Evolutionary conservation across 2,888 invertebrate species (phyloP).

Genomic region (Eristalis pertinax): DNA sequence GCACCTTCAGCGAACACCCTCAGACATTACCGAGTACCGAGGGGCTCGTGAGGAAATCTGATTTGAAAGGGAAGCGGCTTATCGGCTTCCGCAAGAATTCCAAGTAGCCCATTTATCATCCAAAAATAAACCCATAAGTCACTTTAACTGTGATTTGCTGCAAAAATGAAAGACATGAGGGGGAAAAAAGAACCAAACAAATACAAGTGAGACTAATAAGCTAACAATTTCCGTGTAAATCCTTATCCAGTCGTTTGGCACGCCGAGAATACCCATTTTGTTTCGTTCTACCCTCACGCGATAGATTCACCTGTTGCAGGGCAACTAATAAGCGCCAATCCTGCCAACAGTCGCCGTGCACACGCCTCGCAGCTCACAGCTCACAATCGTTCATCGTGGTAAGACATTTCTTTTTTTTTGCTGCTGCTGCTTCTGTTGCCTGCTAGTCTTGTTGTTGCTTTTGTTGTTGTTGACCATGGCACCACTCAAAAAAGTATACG

Average conservation of each 20-base stretch:
- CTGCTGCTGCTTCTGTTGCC: neutral
- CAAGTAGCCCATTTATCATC: slow-evolving; percentile 17
- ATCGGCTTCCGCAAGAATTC: slow-evolving; percentile 10
- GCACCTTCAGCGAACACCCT: neutral
- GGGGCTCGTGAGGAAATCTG: neutral
- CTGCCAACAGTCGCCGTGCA: slow-evolving; percentile 3
- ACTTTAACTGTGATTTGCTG: slow-evolving; percentile 33
- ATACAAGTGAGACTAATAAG: slow-evolving; percentile 56
- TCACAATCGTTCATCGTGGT: neutral
- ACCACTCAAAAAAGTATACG: slow-evolving; percentile 19
- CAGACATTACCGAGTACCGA: neutral
- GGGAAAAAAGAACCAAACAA: neutral
- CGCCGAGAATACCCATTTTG: slow-evolving; percentile 35
- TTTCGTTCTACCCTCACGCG: slow-evolving; percentile 38
- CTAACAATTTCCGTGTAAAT: slow-evolving; percentile 52
- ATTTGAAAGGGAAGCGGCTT: slow-evolving; percentile 25
- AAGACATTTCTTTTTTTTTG: slow-evolving; percentile 30
- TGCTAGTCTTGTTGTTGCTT: neutral
- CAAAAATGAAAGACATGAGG: slow-evolving; percentile 2
- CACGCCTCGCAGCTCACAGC: neutral
- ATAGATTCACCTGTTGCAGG: slow-evolving; percentile 59
- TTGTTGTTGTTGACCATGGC: slow-evolving; percentile 2
- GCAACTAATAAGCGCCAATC: slow-evolving; percentile 40
- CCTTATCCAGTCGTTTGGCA: slow-evolving; percentile 52
- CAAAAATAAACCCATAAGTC: slow-evolving; percentile 40